Conservation (phyloP, 1,140 invertebrate genomes). For the Paraescarpia echinospica region DNA sequence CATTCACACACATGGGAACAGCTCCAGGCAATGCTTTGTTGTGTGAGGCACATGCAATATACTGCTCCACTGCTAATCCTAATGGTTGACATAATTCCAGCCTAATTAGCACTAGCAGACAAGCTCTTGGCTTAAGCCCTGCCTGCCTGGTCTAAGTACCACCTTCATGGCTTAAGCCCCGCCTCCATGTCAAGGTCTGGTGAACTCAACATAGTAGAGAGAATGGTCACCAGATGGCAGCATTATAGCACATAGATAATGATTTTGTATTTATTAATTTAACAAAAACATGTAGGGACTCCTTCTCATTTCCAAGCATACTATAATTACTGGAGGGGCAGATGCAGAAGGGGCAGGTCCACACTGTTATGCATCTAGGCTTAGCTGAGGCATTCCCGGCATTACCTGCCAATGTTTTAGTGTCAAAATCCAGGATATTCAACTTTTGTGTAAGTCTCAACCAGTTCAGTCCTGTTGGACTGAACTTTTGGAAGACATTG, state of each 20-base stretch:
- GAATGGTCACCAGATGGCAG: background rate
- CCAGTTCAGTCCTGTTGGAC: no score
- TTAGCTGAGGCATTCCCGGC: no score
- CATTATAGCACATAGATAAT: background rate
- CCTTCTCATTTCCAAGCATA: no score
- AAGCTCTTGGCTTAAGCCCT: no score
- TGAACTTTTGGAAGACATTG: no score
- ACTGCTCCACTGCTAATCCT: background rate
- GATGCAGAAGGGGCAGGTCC: slow-evolving; percentile 1
- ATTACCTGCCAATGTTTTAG: no score
- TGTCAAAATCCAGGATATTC: no score
- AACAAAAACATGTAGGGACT: background rate
- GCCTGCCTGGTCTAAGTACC: no score
- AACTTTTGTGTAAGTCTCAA: no score
- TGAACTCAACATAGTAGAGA: background rate
- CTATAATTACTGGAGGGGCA: background rate
- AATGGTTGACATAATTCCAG: background rate
- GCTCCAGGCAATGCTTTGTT: background rate
- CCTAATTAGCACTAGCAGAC: background rate
- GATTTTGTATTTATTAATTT: background rate
- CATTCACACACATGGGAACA: background rate
- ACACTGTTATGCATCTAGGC: no score
- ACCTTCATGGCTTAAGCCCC: no score
- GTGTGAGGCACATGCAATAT: background rate
- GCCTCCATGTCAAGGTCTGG: background rate